Conservation (phyloP, 2,888 invertebrate species). For the Neoaliturus tenellus region DNA sequence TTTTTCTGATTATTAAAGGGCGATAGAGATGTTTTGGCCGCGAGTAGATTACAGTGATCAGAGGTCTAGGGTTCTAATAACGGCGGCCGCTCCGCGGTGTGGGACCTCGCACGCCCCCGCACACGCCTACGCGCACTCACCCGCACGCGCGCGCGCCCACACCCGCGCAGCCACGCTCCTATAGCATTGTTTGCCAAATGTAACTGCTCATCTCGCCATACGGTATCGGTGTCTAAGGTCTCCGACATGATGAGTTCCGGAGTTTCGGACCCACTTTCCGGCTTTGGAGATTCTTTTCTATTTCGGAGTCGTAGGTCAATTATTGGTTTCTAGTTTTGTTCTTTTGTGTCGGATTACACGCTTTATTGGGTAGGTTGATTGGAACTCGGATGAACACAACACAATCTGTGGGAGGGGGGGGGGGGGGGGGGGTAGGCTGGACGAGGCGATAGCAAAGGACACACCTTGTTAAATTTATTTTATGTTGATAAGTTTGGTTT, state of each 20-base stretch:
- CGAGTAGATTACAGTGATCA: constrained; percentile 53
- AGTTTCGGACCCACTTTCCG: neutral
- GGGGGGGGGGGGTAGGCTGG: too few species aligned
- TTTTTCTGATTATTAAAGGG: constrained; percentile 60
- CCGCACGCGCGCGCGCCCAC: constrained; percentile 42
- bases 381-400: too few species aligned
- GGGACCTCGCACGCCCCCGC: neutral
- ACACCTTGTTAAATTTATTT: too few species aligned
- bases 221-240: constrained; percentile 23
- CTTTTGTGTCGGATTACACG: neutral
- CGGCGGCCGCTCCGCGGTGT: constrained; percentile 9
- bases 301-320: neutral
- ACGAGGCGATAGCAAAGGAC: too few species aligned
- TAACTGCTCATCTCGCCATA: neutral
- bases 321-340: neutral
- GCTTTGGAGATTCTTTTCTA: neutral
- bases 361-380: too few species aligned
- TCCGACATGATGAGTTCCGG: neutral
- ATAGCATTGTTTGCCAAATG: constrained; percentile 53
- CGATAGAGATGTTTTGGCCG: constrained; percentile 58
- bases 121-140: constrained; percentile 25
- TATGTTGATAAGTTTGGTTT: too few species aligned
- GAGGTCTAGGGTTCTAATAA: constrained; percentile 54
- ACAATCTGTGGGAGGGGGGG: too few species aligned
- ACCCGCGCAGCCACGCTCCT: neutral